Percentiles rank a stretch among this genome's conserved stretches.
phyloP scores from a whole-genome alignment of 2,797 vertebrate species.

The Diplodus puntazzo region DNA sequence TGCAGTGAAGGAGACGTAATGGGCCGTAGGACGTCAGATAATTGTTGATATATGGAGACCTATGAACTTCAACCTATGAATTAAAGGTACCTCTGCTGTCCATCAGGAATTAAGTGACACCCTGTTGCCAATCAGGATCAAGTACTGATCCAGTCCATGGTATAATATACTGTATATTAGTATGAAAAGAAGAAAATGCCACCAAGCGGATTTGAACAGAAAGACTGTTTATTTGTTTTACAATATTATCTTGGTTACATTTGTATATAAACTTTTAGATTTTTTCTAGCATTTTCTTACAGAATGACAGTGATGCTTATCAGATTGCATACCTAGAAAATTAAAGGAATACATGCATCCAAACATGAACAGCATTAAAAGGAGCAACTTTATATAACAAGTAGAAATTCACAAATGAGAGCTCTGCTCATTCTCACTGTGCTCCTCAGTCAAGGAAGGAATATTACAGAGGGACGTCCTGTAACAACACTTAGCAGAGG shows the following conservation, averaged over 20 bases:
- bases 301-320: constrained; percentile 78
- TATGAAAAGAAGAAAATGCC: background rate
- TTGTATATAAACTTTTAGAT: constrained; percentile 83
- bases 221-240: constrained; percentile 83
- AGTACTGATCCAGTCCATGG: too few species aligned
- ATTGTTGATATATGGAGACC: too few species aligned
- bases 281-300: constrained; percentile 74
- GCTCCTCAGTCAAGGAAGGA: constrained; percentile 38
- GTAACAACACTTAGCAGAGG: constrained; percentile 29
- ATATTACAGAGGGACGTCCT: constrained; percentile 31
- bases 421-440: constrained; percentile 46
- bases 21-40: too few species aligned
- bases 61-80: too few species aligned
- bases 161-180: too few species aligned
- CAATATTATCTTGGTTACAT: constrained; percentile 86
- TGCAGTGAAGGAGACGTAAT: too few species aligned
- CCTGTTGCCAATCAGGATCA: too few species aligned
- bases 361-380: constrained; percentile 78
- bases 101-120: too few species aligned
- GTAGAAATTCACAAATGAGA: constrained; percentile 63
- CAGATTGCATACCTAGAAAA: constrained; percentile 82
- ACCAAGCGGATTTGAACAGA: constrained; percentile 68
- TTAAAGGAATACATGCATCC: constrained; percentile 74
- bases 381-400: constrained; percentile 62
- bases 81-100: too few species aligned